Conservation (phyloP, 2,113 vertebrate species). For the Ageneiosus marmoratus region DNA sequence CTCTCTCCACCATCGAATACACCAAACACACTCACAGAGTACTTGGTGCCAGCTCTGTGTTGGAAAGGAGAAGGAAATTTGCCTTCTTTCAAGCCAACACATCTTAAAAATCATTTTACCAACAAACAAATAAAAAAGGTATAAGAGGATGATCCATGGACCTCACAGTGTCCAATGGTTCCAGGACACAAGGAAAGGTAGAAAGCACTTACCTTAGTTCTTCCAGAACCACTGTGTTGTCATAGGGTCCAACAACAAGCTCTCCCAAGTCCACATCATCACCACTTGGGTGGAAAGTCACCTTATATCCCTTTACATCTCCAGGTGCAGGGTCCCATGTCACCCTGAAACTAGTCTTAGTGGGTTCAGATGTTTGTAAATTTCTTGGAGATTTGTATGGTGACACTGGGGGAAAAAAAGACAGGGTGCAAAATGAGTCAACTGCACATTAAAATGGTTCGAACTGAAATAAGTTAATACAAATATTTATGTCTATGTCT, state of each 20-base stretch:
- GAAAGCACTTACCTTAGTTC: conserved; percentile 84
- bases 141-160: neutral
- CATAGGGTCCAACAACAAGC: conserved; percentile 87
- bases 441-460: neutral
- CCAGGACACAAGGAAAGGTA: neutral
- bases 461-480: neutral
- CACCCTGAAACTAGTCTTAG: conserved; percentile 92
- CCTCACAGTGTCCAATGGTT: neutral
- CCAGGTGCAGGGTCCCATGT: conserved; percentile 94
- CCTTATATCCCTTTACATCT: conserved; percentile 90
- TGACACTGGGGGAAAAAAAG: conserved; percentile 77
- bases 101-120: neutral
- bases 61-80: neutral
- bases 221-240: conserved; percentile 95
- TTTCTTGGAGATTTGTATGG: conserved; percentile 92
- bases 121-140: neutral
- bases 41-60: conserved; percentile 89
- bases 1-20: conserved; percentile 97
- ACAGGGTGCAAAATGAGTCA: neutral
- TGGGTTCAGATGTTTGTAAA: conserved; percentile 91
- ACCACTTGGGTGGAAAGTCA: conserved; percentile 85
- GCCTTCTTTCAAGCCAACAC: neutral
- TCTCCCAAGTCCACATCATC: conserved; percentile 82
- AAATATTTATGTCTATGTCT: neutral
- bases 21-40: conserved; percentile 92